phyloP scores from a whole-genome alignment of 2,113 vertebrate genomes.

The Columba livia region DNA sequence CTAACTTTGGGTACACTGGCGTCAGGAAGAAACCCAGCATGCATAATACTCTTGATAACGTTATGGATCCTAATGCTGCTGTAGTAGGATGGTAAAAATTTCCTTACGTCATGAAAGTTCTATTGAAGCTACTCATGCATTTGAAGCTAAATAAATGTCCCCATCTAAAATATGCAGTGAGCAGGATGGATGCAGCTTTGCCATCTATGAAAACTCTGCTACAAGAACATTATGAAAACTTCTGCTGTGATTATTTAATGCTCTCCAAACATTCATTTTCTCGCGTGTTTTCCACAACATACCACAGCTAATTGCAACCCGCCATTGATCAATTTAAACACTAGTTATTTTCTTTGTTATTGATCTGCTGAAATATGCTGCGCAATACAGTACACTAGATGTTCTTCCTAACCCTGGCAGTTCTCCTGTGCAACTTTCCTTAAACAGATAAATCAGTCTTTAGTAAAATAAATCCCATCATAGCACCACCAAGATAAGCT shows the following conservation, averaged over 20 bases:
- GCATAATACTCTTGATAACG: neutral
- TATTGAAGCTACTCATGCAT: neutral
- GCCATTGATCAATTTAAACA: neutral
- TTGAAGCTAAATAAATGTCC: neutral
- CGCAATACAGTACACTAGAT: neutral
- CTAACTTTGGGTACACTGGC: neutral
- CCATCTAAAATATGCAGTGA: neutral
- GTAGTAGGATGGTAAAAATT: neutral
- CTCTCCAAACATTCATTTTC: neutral
- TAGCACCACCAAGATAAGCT: neutral
- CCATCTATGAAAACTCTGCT: neutral
- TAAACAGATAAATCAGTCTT: neutral
- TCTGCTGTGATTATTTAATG: neutral
- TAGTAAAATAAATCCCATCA: neutral
- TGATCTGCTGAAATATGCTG: neutral
- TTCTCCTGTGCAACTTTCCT: neutral
- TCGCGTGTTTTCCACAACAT: neutral
- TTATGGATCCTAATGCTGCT: neutral
- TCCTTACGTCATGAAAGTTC: neutral
- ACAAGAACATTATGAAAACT: neutral
- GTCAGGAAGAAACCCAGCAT: neutral
- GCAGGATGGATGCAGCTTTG: neutral
- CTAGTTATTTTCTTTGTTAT: neutral
- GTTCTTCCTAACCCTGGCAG: neutral
- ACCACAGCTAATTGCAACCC: neutral